phyloP scores from a whole-genome alignment of 2,113 vertebrate genomes.

The Neopipo cinnamomea region DNA sequence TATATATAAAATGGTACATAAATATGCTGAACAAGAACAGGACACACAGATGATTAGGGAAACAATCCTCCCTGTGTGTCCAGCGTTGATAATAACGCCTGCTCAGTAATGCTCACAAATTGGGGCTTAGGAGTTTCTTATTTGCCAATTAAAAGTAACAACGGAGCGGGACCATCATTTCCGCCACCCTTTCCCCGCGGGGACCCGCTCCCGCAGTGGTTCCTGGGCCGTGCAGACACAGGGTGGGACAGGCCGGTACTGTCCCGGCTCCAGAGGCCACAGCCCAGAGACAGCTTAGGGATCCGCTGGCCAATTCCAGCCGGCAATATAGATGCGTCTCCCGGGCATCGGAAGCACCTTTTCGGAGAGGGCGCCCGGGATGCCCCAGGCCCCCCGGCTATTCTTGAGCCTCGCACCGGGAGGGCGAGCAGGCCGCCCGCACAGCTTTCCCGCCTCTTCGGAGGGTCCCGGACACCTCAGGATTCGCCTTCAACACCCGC shows the following conservation, averaged over 20 bases:
- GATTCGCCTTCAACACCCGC: no score
- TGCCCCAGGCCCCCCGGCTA: neutral
- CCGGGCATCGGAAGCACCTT: neutral
- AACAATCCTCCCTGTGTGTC: neutral
- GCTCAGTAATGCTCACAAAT: neutral
- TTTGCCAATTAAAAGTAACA: neutral
- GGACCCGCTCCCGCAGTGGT: neutral
- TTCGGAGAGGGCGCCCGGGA: neutral
- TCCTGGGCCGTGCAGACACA: neutral
- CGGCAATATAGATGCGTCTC: neutral
- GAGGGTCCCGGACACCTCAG: no score
- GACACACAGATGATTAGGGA: neutral
- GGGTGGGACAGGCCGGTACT: neutral
- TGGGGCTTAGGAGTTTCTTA: neutral
- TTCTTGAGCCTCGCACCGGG: neutral
- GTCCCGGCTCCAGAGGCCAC: neutral
- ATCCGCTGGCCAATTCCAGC: neutral
- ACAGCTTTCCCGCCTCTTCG: no score
- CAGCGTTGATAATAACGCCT: neutral
- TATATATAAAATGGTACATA: neutral
- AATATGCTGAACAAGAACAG: neutral
- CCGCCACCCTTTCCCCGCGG: neutral
- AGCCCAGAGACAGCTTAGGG: neutral
- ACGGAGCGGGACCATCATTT: neutral
- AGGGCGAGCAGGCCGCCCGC: neutral